Evolutionary conservation across 30 jellyfish, hydroid and myxozoan genomes (phyloP), one percentile per base, ranked within the genome.

Genomic region (Chrysaora quinquecirrha): DNA sequence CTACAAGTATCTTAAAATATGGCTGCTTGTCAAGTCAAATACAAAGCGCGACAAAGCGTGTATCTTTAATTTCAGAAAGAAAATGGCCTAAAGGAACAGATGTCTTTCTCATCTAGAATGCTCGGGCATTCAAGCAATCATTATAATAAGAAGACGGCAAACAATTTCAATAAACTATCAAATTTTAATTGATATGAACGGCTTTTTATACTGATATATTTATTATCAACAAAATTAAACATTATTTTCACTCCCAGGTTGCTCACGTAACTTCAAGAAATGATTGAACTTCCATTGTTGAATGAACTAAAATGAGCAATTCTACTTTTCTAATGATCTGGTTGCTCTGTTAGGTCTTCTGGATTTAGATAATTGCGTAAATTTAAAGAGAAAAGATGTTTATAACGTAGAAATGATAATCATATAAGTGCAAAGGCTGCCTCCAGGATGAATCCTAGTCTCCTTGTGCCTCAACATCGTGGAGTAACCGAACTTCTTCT

Each of bases 1-100:
- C n/a, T n/a, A n/a, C n/a, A n/a, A n/a, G n/a, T n/a, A n/a, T n/a
- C n/a, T n/a, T n/a, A n/a, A n/a, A n/a, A n/a, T n/a, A n/a, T n/a
- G n/a, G n/a, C n/a, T n/a, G n/a, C n/a, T n/a, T n/a, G n/a, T n/a
- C n/a, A n/a, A n/a, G n/a, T n/a, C n/a, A n/a, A n/a, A n/a, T n/a
- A n/a, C n/a, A n/a, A n/a, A n/a, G n/a, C n/a, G n/a, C n/a, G n/a
- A n/a, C n/a, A n/a, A n/a, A n/a, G n/a, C n/a, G n/a, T n/a, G n/a
- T n/a, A n/a, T n/a, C n/a, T n/a, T n/a, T n/a, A n/a, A n/a, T n/a
- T n/a, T n/a, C n/a, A n/a, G n/a, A n/a, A n/a, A n/a, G n/a, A n/a
- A n/a, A n/a, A n/a, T n/a, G n/a, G n/a, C n/a, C n/a, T n/a, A 34
- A 70, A 66, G 27, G 33, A 2, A 48, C 82, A 67, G 28, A 22